These are phyloP conservation scores for Pollenia amentaria DNA, from an alignment of 2,888 invertebrate genomes.

Conservation along the genomic window DNA sequence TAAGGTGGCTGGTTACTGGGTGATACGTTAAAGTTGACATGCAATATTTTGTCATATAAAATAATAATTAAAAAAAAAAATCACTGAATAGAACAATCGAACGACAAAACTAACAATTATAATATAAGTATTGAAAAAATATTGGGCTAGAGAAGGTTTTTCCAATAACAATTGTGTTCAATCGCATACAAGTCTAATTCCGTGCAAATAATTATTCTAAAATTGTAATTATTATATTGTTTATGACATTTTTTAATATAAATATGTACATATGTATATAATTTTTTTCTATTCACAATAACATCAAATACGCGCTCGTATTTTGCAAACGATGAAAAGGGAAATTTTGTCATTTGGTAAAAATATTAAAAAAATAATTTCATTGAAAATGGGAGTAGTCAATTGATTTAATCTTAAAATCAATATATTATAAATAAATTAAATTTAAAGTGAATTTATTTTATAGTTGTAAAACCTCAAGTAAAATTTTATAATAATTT, in stretches of 20 bases:
- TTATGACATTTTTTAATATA: constrained; percentile 10
- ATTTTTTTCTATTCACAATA: background rate
- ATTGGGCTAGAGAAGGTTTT: constrained; percentile 32
- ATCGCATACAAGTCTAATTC: constrained; percentile 29
- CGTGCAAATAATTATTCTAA: constrained; percentile 64
- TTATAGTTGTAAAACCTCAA: no score
- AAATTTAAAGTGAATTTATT: no score
- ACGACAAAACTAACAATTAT: constrained; percentile 6
- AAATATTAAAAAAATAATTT: background rate
- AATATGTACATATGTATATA: background rate
- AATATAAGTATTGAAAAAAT: background rate
- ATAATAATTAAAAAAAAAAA: constrained; percentile 58
- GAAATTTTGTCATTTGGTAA: background rate
- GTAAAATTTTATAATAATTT: no score
- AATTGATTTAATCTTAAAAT: background rate
- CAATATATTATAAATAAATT: background rate
- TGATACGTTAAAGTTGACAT: constrained; percentile 50
- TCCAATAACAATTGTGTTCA: constrained; percentile 55
- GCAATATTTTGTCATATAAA: constrained; percentile 53
- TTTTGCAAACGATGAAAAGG: background rate
- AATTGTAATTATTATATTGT: background rate
- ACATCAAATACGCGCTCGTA: background rate
- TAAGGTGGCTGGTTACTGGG: constrained; percentile 14
- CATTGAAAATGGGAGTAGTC: background rate
- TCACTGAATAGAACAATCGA: constrained; percentile 48